A percentile compares a stretch with the other conserved stretches of the same genome.
These are phyloP conservation scores for Mellivora capensis DNA, from an alignment of 2,113 vertebrate genomes.

Conservation along the genomic window DNA sequence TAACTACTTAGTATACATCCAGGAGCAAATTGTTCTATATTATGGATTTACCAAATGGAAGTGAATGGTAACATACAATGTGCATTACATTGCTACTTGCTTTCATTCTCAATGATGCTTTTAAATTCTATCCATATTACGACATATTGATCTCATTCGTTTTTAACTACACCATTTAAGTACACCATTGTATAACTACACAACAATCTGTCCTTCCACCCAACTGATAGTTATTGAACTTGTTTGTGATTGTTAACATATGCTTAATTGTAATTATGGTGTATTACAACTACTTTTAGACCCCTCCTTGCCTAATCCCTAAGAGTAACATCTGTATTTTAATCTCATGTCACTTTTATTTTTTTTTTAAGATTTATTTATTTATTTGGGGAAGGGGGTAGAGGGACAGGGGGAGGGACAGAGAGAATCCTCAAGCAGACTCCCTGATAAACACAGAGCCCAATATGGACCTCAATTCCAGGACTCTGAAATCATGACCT, in stretches of 20 bases:
- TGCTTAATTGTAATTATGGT: not conserved
- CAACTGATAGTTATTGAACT: not conserved
- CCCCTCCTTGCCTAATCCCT: not conserved
- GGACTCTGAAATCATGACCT: not conserved
- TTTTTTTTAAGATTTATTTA: not conserved
- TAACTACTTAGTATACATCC: not conserved
- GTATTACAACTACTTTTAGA: not conserved
- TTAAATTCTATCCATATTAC: not conserved
- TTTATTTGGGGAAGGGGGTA: not conserved
- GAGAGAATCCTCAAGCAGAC: not conserved
- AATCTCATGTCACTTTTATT: not conserved
- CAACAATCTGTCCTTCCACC: not conserved
- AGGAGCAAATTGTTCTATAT: not conserved
- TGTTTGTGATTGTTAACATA: not conserved
- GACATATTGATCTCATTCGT: not conserved
- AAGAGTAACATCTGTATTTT: not conserved
- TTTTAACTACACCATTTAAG: not conserved
- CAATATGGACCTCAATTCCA: not conserved
- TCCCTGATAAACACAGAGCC: not conserved
- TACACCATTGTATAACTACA: not conserved
- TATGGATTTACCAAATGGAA: not conserved
- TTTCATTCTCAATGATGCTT: not conserved
- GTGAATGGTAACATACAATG: not conserved
- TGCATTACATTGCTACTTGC: not conserved
- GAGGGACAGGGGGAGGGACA: not conserved